phyloP scores from a whole-genome alignment of 2,888 invertebrate genomes.

The Oscheius onirici region DNA sequence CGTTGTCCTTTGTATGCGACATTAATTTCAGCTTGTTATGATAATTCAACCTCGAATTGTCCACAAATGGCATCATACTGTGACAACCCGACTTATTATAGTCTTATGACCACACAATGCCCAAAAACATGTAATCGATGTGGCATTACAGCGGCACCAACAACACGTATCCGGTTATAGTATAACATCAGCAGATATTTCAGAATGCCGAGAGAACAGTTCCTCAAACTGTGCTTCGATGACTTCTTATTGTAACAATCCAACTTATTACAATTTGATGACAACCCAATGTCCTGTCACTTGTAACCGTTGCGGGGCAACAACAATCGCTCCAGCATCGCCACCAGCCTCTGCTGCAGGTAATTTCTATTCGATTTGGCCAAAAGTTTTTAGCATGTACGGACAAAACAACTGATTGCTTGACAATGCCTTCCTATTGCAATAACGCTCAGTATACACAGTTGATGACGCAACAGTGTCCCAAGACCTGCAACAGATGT shows the following conservation, averaged over 20 bases:
- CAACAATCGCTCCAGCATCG: no score
- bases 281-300: slow-evolving; percentile 11
- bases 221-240: slow-evolving; percentile 5
- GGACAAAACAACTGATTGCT: no score
- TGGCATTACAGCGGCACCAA: not conserved
- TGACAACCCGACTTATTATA: not conserved
- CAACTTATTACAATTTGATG: slow-evolving; percentile 6
- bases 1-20: no score
- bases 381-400: no score
- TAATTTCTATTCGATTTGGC: no score
- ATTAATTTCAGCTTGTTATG: slow-evolving; percentile 4
- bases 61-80: slow-evolving; percentile 1
- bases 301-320: not conserved
- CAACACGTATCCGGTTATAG: no score
- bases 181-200: not conserved
- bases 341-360: no score
- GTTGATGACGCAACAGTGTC: no score
- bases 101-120: slow-evolving; percentile 7
- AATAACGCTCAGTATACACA: no score
- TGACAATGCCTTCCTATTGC: no score
- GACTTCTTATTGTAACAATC: slow-evolving; percentile 4
- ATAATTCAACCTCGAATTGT: slow-evolving; percentile 4
- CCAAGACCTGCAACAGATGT: no score
- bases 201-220: slow-evolving; percentile 3
- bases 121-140: not conserved